Conservation (phyloP, 2,888 invertebrate species). For the Pharmacophagus antenor region DNA sequence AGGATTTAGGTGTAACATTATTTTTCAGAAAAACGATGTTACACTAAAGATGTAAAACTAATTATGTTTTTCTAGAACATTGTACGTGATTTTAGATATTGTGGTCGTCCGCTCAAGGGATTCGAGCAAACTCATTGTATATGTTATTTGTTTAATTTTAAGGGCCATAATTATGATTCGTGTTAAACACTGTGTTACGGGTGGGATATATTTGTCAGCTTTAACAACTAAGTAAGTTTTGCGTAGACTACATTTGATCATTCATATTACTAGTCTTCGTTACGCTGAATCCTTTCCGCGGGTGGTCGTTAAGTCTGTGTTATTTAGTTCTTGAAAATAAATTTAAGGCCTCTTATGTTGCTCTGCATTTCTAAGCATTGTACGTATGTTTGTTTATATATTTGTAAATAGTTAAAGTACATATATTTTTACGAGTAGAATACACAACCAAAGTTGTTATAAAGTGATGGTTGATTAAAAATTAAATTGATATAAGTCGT, state of each 20-base stretch:
- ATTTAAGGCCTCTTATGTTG: conserved; percentile 77
- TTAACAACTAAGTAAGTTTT: conserved; percentile 42
- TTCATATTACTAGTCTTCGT: conserved; percentile 50
- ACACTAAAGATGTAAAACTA: conserved; percentile 49
- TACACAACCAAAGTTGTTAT: conserved; percentile 83
- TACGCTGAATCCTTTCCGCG: conserved; percentile 59
- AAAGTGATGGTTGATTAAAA: conserved; percentile 81
- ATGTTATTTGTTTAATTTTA: conserved; percentile 39
- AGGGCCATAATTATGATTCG: conserved; percentile 43
- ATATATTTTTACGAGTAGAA: conserved; percentile 81
- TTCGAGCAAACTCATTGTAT: conserved; percentile 46
- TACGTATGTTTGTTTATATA: conserved; percentile 82
- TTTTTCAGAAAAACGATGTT: conserved; percentile 46
- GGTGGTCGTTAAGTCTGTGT: conserved; percentile 74
- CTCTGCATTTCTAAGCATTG: conserved; percentile 81
- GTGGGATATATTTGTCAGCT: conserved; percentile 45
- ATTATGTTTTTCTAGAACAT: conserved; percentile 72
- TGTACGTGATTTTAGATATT: conserved; percentile 62
- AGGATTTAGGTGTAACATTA: conserved; percentile 64
- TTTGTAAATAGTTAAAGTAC: conserved; percentile 79
- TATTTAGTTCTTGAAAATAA: conserved; percentile 75
- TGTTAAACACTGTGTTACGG: conserved; percentile 45
- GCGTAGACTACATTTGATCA: conserved; percentile 38
- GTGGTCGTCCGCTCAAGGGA: conserved; percentile 67
- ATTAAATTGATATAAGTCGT: conserved; percentile 76